These are phyloP conservation scores for Catharus fuscescens DNA, from an alignment of 2,113 vertebrate genomes.

Conservation along the genomic window DNA sequence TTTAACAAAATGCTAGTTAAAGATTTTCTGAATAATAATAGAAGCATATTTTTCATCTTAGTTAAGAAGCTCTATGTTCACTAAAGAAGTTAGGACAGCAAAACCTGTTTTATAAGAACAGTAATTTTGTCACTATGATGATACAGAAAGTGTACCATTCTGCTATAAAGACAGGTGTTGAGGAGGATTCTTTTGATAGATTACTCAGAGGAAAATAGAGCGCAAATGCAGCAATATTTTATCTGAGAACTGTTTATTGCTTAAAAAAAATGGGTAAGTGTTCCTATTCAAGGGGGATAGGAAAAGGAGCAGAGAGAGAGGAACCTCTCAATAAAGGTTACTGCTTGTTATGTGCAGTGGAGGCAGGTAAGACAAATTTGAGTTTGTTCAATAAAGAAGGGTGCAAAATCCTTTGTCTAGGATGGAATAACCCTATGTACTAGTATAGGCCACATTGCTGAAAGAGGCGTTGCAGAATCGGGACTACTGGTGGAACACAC, in stretches of 20 bases:
- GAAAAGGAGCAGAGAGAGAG: background rate
- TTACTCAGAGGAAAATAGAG: background rate
- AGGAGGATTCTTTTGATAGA: background rate
- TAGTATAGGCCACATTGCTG: background rate
- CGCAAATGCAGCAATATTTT: background rate
- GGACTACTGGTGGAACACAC: background rate
- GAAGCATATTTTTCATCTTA: background rate
- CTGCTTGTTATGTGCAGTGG: background rate
- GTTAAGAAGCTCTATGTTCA: background rate
- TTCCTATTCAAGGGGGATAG: too few relatives aligned
- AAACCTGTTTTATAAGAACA: background rate
- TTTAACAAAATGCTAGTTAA: background rate
- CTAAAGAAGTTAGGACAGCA: background rate
- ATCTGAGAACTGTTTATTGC: background rate
- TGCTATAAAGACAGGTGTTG: rapidly evolving
- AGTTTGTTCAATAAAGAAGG: background rate
- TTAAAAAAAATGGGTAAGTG: too few relatives aligned
- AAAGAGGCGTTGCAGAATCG: background rate
- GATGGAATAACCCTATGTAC: background rate
- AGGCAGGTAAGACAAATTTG: background rate
- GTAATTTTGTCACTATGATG: background rate
- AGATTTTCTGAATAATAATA: background rate
- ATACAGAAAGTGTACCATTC: background rate
- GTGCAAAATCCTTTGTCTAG: background rate
- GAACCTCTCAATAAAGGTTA: background rate